Base-by-base conservation (phyloP, 2,888 invertebrate genomes). In the Amphimallon solstitiale region DNA sequence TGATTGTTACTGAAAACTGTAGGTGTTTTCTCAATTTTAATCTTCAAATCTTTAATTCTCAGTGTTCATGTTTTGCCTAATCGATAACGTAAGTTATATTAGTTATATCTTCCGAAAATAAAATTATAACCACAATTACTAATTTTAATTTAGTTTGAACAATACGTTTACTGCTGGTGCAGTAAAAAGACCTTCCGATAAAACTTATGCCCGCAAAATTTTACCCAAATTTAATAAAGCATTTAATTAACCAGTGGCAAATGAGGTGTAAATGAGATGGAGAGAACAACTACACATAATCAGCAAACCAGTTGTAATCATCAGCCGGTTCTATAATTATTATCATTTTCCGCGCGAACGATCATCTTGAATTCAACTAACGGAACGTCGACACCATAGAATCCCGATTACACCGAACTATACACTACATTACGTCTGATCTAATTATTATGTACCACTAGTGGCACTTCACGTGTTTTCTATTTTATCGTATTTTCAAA, bases 271-370 rank as follows among this genome's bases (percentile, higher is more conserved):
- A 62, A 62, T 38, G 37, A 62, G 62, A 62, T 62, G 62, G 38
- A 37, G 62, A 23, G 35, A 2, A 12, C 17, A 48, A 40, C 62
- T 48, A 62, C 49, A 29, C 9, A 29, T 29, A 56, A 56, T 56
- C 56, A 19, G 10, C 48, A 48, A 48, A 48, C 21, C 37, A n/a
- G 38, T 40, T 40, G 35, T 62, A 49, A 48, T 48, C 48, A 19
- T 9, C 29, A 15, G 21, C 37, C 49, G 48, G 62, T 62, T 61
- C 45, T 21, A 49, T 62, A 66, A 63, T 66, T 56, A 62, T 63
- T 69, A 69, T 66, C 69, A 66, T 67, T 67, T 66, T 67, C 65
- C 67, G 56, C 59, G 65, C 63, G 67, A 69, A 54, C 21, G 63
- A 61, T 40, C 67, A 46, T 46, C 34, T 54, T 45, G 37, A 35